Base-by-base conservation (phyloP, 2,888 invertebrate species). In the Ophion costatus region DNA sequence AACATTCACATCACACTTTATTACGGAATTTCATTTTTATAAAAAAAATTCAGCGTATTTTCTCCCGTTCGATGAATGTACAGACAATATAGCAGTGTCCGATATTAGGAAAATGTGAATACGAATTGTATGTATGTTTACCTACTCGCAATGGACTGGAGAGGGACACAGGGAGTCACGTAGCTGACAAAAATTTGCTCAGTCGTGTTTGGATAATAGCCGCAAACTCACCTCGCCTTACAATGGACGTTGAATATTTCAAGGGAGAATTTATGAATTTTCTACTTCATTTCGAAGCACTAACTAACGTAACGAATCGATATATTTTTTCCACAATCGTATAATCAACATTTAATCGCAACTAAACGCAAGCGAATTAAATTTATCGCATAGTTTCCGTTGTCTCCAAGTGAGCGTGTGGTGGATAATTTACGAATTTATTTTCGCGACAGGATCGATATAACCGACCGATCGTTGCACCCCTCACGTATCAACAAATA, bases 191-290 rank as follows among this genome's bases (percentile, higher is more conserved):
- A 66, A 33, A 57, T 14, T 61, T 33, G 29, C 29, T 73, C 77
- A 73, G 82, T 78, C 71, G 77, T 45, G 29, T 29, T 42, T 29
- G 63, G 67, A 74, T 45, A 74, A 64, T 77, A 76, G 64, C 67
- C 61, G 22, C 17, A 64, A 74, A 22, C 76, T 45, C 57, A 71
- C 42, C 33, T 56, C 10, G 33, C 74, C 14, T 20, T 74, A 83
- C 22, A 69, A 86, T 88, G 86, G 86, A 22, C 22, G 51, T 83
- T 45, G 33, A 74, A 71, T 63, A 83, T 14, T 90, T 89, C 61
- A 83, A 87, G n/a, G 77, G 80, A 61, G 89, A 90, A 33, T 87
- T 90, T 14, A 63, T 81, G 0, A 75, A 84, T 20, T 33, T 90
- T 29, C 22, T 90, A 9, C n/a, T 29, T 24, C 87, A 84, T 9